These are phyloP conservation scores for Polietes domitor DNA, from an alignment of 2,888 invertebrate species.

Conservation along the genomic window DNA sequence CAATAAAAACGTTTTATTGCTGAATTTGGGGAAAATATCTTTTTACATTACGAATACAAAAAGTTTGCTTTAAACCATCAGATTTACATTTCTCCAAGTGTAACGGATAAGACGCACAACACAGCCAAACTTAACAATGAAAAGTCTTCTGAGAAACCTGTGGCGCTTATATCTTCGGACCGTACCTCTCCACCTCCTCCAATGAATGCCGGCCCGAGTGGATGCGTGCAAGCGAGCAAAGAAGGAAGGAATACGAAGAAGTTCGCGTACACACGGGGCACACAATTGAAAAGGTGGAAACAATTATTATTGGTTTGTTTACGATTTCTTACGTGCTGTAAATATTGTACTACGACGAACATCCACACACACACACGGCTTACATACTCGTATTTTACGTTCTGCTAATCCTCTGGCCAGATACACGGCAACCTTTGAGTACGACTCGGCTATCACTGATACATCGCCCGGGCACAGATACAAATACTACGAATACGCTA, in stretches of 20 bases:
- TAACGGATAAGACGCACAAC: neutral
- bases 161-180: conserved; percentile 58
- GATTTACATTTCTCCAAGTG: conserved; percentile 27
- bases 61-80: too few relatives aligned
- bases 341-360: conserved; percentile 43
- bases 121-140: conserved; percentile 60
- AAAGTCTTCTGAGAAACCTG: conserved; percentile 52
- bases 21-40: too few relatives aligned
- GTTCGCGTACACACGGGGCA: neutral
- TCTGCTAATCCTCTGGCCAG: neutral
- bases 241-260: conserved; percentile 17
- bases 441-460: conserved; percentile 17
- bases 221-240: conserved; percentile 2
- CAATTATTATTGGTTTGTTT: conserved; percentile 66
- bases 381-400: neutral
- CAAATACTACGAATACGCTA: conserved; percentile 36
- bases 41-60: too few relatives aligned
- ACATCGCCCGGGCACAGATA: conserved; percentile 10
- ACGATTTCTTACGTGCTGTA: conserved; percentile 60
- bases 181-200: conserved; percentile 10
- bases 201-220: neutral
- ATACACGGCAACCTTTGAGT: conserved; percentile 29
- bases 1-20: too few relatives aligned
- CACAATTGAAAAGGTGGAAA: conserved; percentile 62
- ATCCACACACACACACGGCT: neutral